Conservation (phyloP, 2,797 vertebrate species). For the Huso huso region DNA sequence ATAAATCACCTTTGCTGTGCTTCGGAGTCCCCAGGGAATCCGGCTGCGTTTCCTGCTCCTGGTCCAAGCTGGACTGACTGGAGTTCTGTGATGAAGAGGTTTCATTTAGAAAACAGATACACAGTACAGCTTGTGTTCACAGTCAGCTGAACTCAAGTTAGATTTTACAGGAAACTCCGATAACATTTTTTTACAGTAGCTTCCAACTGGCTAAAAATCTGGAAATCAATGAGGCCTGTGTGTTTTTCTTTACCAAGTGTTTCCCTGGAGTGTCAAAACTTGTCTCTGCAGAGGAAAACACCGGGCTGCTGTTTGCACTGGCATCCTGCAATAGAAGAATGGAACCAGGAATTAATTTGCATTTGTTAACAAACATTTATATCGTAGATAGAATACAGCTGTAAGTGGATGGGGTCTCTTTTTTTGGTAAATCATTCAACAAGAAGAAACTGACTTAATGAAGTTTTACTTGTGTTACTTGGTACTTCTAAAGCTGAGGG, state of each 20-base stretch:
- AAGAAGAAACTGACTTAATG: not conserved
- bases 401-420: not conserved
- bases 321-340: conserved; percentile 43
- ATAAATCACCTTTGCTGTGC: conserved; percentile 39
- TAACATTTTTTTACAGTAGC: not conserved
- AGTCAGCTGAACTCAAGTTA: not conserved
- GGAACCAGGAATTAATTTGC: not conserved
- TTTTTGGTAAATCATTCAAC: not conserved
- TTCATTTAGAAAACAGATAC: not conserved
- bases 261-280: conserved; percentile 49
- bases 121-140: not conserved
- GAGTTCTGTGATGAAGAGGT: conserved; percentile 46
- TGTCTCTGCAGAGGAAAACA: conserved; percentile 47
- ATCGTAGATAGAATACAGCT: not conserved
- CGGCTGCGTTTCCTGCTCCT: conserved; percentile 30
- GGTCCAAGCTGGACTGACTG: conserved; percentile 61
- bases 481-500: not conserved
- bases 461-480: not conserved
- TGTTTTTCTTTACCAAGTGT: conserved; percentile 49
- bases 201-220: not conserved
- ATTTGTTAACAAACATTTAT: too few species aligned
- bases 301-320: conserved; percentile 49
- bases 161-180: not conserved
- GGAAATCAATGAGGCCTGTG: not conserved
- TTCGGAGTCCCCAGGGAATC: conserved; percentile 26